phyloP scores from a whole-genome alignment of 2,797 vertebrate species.

The Dryobates pubescens region DNA sequence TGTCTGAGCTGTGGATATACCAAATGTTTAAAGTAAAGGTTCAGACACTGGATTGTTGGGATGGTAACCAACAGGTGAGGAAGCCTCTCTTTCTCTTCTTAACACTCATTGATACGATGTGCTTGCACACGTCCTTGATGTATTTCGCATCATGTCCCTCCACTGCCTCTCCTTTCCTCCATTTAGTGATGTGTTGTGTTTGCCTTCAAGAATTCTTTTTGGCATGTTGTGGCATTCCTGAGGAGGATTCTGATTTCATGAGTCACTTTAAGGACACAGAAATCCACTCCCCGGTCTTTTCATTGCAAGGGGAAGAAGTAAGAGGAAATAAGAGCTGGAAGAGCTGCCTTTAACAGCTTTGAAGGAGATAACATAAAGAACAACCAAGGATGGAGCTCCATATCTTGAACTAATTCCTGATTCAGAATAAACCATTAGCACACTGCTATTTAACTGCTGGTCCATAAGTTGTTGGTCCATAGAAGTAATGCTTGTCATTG shows the following conservation, averaged over 20 bases:
- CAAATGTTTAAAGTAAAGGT: not conserved
- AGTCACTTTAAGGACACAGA: not conserved
- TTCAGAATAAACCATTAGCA: not conserved
- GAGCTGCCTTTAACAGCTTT: not conserved
- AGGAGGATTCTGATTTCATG: not conserved
- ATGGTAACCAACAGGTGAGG: not conserved
- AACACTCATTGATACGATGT: too few relatives aligned
- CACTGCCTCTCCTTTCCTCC: not conserved
- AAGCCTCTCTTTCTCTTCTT: not conserved
- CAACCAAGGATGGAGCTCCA: not conserved
- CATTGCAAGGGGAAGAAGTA: not conserved
- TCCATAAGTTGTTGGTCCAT: not conserved
- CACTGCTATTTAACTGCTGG: not conserved
- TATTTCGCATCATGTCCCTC: not conserved
- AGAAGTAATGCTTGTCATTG: not conserved
- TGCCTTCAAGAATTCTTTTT: not conserved
- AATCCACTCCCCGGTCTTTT: not conserved
- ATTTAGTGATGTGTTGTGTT: not conserved
- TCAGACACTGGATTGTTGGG: not conserved
- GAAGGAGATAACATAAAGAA: not conserved
- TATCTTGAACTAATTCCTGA: not conserved
- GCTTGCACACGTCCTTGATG: rapidly evolving
- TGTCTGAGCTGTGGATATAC: not conserved
- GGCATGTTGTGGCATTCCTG: not conserved
- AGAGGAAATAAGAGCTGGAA: not conserved